Conservation (phyloP, 2,888 invertebrate species). For the Ormyrus thymus region DNA sequence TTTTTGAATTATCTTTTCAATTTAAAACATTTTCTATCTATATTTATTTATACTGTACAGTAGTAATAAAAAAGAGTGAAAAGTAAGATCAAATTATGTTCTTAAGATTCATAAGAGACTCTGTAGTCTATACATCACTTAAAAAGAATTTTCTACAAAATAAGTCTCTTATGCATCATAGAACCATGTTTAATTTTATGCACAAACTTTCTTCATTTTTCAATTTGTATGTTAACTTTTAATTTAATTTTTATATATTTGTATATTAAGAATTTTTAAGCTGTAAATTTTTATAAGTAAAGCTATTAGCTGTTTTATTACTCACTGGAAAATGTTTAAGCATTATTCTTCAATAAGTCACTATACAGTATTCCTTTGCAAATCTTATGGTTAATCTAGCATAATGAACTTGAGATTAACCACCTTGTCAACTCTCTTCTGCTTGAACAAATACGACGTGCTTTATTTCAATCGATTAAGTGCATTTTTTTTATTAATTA, state of each 20-base stretch:
- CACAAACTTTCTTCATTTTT: slow-evolving; percentile 4
- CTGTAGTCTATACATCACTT: slow-evolving; percentile 23
- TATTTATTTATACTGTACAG: slow-evolving; percentile 50
- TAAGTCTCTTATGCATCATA: slow-evolving; percentile 29
- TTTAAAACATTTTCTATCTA: slow-evolving; percentile 31
- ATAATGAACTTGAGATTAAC: slow-evolving; percentile 28
- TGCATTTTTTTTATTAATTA: slow-evolving; percentile 27
- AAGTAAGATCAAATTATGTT: slow-evolving; percentile 21
- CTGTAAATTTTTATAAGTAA: neutral
- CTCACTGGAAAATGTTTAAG: slow-evolving; percentile 1
- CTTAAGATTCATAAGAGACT: slow-evolving; percentile 24
- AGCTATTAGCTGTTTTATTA: slow-evolving; percentile 11
- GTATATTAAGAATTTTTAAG: slow-evolving; percentile 1
- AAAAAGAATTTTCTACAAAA: slow-evolving; percentile 21
- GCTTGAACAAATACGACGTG: slow-evolving; percentile 12
- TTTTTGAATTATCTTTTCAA: slow-evolving; percentile 15
- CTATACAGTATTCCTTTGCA: slow-evolving; percentile 43
- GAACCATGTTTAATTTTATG: slow-evolving; percentile 1
- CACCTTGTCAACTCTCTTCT: slow-evolving; percentile 19
- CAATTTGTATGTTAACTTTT: slow-evolving; percentile 27
- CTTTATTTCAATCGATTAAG: slow-evolving; percentile 35
- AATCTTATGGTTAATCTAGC: slow-evolving; percentile 44
- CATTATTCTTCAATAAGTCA: slow-evolving; percentile 54
- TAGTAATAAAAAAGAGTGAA: slow-evolving; percentile 14
- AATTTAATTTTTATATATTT: neutral